Evolutionary conservation across 2,888 invertebrate genomes (phyloP).

Genomic region (Glyphotaelius pellucidus): DNA sequence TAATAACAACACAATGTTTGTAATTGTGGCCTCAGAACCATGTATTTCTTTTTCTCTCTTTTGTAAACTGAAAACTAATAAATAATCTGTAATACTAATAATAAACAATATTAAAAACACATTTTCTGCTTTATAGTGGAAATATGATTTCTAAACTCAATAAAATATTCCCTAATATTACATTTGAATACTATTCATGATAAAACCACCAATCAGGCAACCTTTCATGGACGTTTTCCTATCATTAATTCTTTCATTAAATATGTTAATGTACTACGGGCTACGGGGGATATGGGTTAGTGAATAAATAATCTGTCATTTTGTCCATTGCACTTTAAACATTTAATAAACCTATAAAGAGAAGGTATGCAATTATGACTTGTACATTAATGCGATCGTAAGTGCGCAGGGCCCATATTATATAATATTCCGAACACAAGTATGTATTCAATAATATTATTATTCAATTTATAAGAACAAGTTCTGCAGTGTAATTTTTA

Average conservation of each 20-base stretch:
- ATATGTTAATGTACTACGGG: neutral
- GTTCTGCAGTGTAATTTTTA: too few relatives aligned
- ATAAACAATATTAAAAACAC: too few relatives aligned
- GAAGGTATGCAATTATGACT: neutral
- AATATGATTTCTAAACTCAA: neutral
- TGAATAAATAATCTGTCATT: neutral
- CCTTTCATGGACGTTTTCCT: neutral
- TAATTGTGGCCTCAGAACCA: too few relatives aligned
- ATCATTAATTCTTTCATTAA: neutral
- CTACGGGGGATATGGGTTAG: neutral
- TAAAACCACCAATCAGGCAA: neutral
- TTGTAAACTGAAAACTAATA: too few relatives aligned
- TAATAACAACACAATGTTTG: too few relatives aligned
- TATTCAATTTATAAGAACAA: too few relatives aligned
- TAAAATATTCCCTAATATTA: neutral
- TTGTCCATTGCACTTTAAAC: neutral
- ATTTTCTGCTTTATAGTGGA: too few relatives aligned
- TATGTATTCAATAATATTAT: too few relatives aligned
- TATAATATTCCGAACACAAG: neutral
- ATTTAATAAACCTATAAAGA: neutral
- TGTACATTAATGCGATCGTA: neutral
- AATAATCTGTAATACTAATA: too few relatives aligned
- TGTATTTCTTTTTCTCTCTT: too few relatives aligned
- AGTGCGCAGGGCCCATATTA: neutral
- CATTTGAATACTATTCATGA: too few relatives aligned